These are phyloP conservation scores for Egretta garzetta DNA, from an alignment of 2,113 vertebrate genomes.

Conservation along the genomic window DNA sequence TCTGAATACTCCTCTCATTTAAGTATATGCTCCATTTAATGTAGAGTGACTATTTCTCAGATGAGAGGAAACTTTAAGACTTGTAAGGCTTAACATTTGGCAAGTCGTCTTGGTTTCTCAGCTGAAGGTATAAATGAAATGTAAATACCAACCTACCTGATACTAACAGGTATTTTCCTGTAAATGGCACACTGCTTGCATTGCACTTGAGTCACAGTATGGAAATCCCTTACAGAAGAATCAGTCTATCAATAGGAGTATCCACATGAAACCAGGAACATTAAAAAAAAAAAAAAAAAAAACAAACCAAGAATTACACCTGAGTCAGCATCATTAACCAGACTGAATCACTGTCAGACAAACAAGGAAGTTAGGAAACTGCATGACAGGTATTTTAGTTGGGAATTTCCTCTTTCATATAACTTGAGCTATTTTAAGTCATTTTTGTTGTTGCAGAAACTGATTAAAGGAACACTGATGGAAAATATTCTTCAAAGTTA, in stretches of 20 bases:
- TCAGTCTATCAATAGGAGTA: not conserved
- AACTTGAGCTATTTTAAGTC: not conserved
- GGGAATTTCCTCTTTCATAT: not conserved
- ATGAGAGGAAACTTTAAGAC: not conserved
- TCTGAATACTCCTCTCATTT: not conserved
- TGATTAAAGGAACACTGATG: not conserved
- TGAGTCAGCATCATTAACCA: not conserved
- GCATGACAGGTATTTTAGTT: not conserved
- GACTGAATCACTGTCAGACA: conserved; percentile 18
- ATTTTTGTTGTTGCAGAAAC: not conserved
- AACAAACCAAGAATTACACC: not conserved
- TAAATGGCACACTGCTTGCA: not conserved
- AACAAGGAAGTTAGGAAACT: conserved; percentile 19
- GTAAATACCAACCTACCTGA: not conserved
- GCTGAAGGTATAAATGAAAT: not conserved
- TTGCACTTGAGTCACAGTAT: not conserved
- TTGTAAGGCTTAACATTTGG: not conserved
- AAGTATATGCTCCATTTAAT: not conserved
- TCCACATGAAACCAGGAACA: not conserved
- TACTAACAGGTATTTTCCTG: not conserved
- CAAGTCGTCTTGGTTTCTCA: not conserved
- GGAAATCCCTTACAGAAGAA: not conserved
- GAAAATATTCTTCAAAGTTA: not conserved
- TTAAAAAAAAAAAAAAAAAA: not conserved
- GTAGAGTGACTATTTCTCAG: not conserved